Evolutionary conservation across 2,797 vertebrate genomes (phyloP).

Genomic region (Epinephelus malabaricus): DNA sequence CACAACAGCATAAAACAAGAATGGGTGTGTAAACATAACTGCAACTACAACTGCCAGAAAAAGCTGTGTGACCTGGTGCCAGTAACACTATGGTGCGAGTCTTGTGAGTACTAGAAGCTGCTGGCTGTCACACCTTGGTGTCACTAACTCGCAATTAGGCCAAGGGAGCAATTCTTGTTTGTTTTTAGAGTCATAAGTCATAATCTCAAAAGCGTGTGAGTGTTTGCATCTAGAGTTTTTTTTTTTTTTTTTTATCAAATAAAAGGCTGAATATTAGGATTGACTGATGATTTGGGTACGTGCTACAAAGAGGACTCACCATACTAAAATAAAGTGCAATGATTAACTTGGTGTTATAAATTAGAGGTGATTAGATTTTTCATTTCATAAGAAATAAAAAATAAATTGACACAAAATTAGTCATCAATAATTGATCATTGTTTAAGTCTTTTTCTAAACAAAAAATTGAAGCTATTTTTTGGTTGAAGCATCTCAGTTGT

Average conservation of each 20-base stretch:
- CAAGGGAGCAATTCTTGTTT: background rate
- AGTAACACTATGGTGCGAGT: conserved; percentile 34
- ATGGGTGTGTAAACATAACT: conserved; percentile 3
- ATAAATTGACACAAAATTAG: background rate
- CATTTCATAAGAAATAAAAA: background rate
- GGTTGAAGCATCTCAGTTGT: background rate
- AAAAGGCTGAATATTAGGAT: background rate
- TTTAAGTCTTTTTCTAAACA: no score
- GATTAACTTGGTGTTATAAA: background rate
- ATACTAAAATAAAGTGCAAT: background rate
- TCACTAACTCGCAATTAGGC: conserved; percentile 29
- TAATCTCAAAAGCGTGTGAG: background rate
- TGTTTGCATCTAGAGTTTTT: background rate
- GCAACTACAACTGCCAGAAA: background rate
- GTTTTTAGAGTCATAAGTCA: background rate
- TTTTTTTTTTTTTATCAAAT: background rate
- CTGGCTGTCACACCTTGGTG: conserved; percentile 41
- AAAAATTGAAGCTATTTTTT: background rate
- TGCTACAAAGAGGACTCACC: background rate
- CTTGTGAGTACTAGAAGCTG: conserved; percentile 15
- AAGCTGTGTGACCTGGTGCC: conserved; percentile 24
- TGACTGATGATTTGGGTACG: background rate
- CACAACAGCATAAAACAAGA: background rate
- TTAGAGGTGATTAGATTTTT: background rate
- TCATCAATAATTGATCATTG: background rate